A percentile compares a stretch with the other conserved stretches of the same genome.
Evolutionary conservation across 92 coral and sea anemone species (phyloP).

Genomic region (Parazoanthus darwini): DNA sequence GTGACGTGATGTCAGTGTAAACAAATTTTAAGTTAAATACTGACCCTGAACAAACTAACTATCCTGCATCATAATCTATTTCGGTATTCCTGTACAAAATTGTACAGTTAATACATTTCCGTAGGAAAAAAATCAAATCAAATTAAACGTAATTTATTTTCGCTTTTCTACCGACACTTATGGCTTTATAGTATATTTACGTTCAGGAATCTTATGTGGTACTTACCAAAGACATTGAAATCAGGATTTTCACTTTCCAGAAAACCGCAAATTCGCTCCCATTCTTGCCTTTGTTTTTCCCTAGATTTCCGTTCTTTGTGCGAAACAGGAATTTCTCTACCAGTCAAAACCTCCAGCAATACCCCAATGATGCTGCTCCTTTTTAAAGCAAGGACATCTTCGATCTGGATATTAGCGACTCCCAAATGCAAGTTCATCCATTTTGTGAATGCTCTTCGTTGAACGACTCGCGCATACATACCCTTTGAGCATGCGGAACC

Average conservation of each 20-base stretch:
- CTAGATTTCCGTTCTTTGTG: constrained; percentile 52
- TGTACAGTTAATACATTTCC: neutral
- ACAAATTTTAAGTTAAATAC: neutral
- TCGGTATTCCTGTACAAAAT: neutral
- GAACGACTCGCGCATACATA: constrained; percentile 64
- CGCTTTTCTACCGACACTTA: neutral
- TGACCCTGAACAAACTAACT: no score
- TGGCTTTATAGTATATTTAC: neutral
- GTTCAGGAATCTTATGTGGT: neutral
- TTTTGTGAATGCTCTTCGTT: constrained; percentile 87
- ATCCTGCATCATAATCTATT: neutral
- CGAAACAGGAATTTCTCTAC: constrained; percentile 51
- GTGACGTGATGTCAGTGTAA: neutral
- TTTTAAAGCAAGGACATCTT: constrained; percentile 69
- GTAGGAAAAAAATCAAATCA: neutral
- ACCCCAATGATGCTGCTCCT: constrained; percentile 61
- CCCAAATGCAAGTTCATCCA: constrained; percentile 79
- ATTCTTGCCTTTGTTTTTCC: constrained; percentile 58
- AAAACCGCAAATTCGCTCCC: constrained; percentile 66
- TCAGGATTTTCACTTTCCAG: constrained; percentile 56
- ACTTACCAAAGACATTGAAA: constrained; percentile 33
- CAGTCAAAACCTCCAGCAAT: constrained; percentile 59
- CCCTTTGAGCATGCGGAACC: constrained; percentile 34
- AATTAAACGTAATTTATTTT: neutral
- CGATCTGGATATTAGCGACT: constrained; percentile 53